Evolutionary conservation across 2,888 invertebrate species (phyloP).

Genomic region (Eilema sororculum): DNA sequence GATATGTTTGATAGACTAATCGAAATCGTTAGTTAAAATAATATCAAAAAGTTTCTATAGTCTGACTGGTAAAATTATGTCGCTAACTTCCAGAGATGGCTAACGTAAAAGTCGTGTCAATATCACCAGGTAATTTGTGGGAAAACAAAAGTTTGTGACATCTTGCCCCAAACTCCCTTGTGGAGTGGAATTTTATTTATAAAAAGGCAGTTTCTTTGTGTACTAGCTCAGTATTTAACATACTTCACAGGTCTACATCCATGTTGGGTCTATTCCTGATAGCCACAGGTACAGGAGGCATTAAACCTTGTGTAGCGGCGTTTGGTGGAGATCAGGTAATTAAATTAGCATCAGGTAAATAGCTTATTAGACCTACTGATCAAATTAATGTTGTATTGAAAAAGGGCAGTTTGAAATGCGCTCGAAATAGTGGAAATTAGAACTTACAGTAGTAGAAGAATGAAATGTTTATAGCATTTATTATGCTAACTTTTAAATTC

Average conservation of each 20-base stretch:
- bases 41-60: background rate
- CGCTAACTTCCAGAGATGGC: no score
- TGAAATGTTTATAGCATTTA: no score
- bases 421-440: no score
- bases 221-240: background rate
- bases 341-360: no score
- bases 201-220: background rate
- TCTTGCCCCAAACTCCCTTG: background rate
- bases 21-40: background rate
- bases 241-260: conserved; percentile 81
- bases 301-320: conserved; percentile 95
- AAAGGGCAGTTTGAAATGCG: no score
- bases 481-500: no score
- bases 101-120: background rate
- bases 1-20: no score
- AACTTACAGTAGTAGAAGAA: no score
- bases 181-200: background rate
- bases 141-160: background rate
- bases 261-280: conserved; percentile 88
- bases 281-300: conserved; percentile 93
- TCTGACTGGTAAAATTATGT: background rate
- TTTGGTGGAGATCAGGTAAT: conserved; percentile 93
- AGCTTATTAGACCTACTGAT: no score
- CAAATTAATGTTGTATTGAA: no score
- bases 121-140: background rate